Evolutionary conservation across 2,113 vertebrate species (phyloP).

Genomic region (Potamarius usumacintae): DNA sequence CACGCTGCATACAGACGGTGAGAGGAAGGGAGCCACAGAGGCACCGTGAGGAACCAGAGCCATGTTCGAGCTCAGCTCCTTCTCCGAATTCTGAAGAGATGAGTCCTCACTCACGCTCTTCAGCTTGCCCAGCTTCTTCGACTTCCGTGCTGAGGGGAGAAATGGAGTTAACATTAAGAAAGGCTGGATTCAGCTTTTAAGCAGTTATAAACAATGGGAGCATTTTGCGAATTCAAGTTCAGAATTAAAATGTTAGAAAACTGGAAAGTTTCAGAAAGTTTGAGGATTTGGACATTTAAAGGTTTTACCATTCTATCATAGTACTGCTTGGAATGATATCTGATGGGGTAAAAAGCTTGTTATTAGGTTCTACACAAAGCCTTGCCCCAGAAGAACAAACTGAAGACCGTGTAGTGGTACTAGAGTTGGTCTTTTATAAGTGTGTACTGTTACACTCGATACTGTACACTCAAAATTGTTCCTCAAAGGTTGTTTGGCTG

Average conservation of each 20-base stretch:
- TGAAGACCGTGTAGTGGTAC: not conserved
- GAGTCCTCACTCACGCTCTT: conserved; percentile 90
- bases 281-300: no score
- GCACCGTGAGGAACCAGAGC: conserved; percentile 87
- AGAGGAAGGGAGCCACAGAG: conserved; percentile 82
- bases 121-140: conserved; percentile 95
- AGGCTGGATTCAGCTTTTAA: not conserved
- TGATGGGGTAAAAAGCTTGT: not conserved
- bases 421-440: not conserved
- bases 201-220: no score
- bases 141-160: conserved; percentile 85
- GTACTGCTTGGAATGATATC: not conserved
- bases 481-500: not conserved
- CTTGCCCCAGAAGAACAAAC: not conserved
- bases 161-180: not conserved
- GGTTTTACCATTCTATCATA: no score
- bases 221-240: not conserved
- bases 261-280: not conserved
- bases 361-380: not conserved
- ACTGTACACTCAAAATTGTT: not conserved
- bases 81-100: conserved; percentile 80
- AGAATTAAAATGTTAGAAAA: not conserved
- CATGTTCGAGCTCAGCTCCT: conserved; percentile 81
- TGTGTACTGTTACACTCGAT: not conserved
- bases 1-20: conserved; percentile 86